Conservation (phyloP, 1,140 invertebrate species). For the Drosophila murphyi region DNA sequence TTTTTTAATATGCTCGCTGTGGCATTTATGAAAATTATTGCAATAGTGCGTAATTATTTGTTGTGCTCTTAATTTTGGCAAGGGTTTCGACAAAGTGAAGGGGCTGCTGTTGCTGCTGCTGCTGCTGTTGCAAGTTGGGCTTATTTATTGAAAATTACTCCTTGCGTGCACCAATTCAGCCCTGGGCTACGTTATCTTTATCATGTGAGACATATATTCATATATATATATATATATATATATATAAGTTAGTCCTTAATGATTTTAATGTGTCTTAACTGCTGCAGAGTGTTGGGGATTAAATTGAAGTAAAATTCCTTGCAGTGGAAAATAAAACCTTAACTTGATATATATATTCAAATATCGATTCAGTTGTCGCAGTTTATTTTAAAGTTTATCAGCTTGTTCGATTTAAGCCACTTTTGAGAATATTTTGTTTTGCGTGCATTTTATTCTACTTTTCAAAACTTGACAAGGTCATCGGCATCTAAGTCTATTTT, state of each 20-base stretch:
- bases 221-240: background rate
- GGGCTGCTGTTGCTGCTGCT: constrained; percentile 1
- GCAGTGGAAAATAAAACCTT: no score
- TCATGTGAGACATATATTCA: background rate
- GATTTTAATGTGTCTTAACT: background rate
- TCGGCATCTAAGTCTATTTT: constrained; percentile 17
- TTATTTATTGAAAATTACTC: constrained; percentile 68
- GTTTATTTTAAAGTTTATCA: no score
- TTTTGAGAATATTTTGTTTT: background rate
- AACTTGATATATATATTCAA: no score
- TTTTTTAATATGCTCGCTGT: constrained; percentile 12
- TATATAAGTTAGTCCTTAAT: background rate
- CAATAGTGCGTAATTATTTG: constrained; percentile 84
- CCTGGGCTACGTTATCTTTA: no score
- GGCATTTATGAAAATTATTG: constrained; percentile 79
- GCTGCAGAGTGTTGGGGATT: no score
- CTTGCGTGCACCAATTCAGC: constrained; percentile 29
- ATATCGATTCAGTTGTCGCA: no score
- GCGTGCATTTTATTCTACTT: background rate
- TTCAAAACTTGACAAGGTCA: constrained; percentile 19
- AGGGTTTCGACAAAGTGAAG: constrained; percentile 28
- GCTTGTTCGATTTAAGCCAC: background rate
- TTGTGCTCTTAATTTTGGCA: constrained; percentile 78
- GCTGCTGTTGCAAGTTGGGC: constrained; percentile 6
- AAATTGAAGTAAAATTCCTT: no score